phyloP scores from a whole-genome alignment of 2,113 vertebrate species.

The Guaruba guarouba region DNA sequence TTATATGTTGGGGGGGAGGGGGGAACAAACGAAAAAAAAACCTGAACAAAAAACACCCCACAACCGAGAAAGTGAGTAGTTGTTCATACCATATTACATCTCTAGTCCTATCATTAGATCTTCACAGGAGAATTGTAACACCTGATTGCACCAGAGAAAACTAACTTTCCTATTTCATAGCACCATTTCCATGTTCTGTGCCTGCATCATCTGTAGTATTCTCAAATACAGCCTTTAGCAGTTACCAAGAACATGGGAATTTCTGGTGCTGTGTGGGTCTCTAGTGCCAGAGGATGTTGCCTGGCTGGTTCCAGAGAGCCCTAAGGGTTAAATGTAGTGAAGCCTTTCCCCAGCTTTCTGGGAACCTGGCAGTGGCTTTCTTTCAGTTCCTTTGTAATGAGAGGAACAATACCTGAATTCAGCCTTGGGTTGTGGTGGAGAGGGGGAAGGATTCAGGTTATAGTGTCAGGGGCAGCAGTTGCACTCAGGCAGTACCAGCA shows the following conservation, averaged over 20 bases:
- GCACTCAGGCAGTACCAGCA: neutral
- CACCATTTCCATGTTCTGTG: neutral
- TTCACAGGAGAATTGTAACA: neutral
- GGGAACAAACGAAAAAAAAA: neutral
- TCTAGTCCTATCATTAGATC: neutral
- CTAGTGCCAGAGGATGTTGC: neutral
- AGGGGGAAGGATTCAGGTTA: constrained; percentile 42
- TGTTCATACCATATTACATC: neutral
- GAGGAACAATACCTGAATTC: constrained; percentile 64
- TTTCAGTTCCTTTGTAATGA: constrained; percentile 44
- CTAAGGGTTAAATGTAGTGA: constrained; percentile 45
- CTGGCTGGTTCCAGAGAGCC: neutral
- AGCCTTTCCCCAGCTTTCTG: constrained; percentile 33
- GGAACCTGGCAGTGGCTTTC: constrained; percentile 51
- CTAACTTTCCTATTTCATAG: neutral
- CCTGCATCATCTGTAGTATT: neutral
- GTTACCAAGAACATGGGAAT: rapidly evolving
- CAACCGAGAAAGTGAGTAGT: neutral
- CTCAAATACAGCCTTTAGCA: neutral
- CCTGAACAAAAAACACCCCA: neutral
- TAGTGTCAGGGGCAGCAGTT: constrained; percentile 22
- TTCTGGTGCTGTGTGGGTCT: rapidly evolving
- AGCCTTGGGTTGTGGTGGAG: constrained; percentile 18
- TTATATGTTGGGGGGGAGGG: neutral
- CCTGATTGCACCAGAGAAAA: neutral